Conservation (phyloP, 2,113 vertebrate genomes). For the Bos taurus region ARS-UCD2.0 NC_037331.1:101355001-101355500, state of each 20-base stretch:
- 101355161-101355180: no score
- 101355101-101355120: not conserved
- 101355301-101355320: fast-evolving
- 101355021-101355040: not conserved
- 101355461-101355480: not conserved
- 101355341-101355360: no score
- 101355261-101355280: no score
- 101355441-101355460: not conserved
- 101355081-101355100: not conserved
- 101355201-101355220: no score
- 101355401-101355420: not conserved
- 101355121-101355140: not conserved
- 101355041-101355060: not conserved
- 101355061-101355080: not conserved
- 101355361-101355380: no score
- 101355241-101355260: no score
- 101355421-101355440: not conserved
- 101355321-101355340: no score
- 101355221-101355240: no score
- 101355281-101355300: no score
- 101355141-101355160: not conserved
- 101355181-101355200: no score
- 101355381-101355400: not conserved
- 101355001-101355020: not conserved
- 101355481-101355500: not conserved